phyloP scores from a whole-genome alignment of 2,888 invertebrate species.

The Phortica magna region DNA sequence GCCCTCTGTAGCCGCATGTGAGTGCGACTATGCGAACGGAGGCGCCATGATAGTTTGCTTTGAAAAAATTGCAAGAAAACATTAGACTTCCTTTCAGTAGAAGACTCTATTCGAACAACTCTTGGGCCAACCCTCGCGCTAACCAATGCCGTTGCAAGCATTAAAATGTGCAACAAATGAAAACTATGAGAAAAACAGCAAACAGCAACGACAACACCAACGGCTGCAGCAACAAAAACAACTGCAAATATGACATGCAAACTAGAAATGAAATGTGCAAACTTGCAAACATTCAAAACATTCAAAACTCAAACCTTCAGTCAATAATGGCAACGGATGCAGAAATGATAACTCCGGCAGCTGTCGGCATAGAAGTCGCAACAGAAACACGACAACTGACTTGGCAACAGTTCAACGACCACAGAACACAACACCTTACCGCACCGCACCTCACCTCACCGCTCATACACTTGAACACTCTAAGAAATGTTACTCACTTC shows the following conservation, averaged over 20 bases:
- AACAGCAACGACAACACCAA: constrained; percentile 44
- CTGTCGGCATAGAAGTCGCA: constrained; percentile 45
- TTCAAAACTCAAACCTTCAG: constrained; percentile 27
- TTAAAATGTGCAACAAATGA: constrained; percentile 33
- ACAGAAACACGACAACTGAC: constrained; percentile 48
- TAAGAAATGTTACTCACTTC: not conserved
- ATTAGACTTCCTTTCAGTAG: constrained; percentile 31
- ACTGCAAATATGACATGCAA: constrained; percentile 39
- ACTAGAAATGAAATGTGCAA: constrained; percentile 15
- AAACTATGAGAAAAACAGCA: constrained; percentile 38
- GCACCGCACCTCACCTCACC: too few species aligned
- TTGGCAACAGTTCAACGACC: constrained; percentile 60
- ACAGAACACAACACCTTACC: not conserved
- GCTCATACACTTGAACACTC: not conserved
- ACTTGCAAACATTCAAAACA: constrained; percentile 23
- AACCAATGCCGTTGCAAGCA: not conserved
- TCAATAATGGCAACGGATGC: constrained; percentile 18
- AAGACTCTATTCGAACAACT: constrained; percentile 17
- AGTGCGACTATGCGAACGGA: not conserved
- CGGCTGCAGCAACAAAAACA: constrained; percentile 43
- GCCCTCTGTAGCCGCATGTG: not conserved
- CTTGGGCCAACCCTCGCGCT: not conserved
- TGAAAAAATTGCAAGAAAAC: not conserved
- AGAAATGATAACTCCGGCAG: not conserved
- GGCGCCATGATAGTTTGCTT: too few species aligned